Percentiles rank a stretch among this genome's conserved stretches.
These are phyloP conservation scores for Gila orcuttii DNA, from an alignment of 2,113 vertebrate genomes.

Conservation along the genomic window DNA sequence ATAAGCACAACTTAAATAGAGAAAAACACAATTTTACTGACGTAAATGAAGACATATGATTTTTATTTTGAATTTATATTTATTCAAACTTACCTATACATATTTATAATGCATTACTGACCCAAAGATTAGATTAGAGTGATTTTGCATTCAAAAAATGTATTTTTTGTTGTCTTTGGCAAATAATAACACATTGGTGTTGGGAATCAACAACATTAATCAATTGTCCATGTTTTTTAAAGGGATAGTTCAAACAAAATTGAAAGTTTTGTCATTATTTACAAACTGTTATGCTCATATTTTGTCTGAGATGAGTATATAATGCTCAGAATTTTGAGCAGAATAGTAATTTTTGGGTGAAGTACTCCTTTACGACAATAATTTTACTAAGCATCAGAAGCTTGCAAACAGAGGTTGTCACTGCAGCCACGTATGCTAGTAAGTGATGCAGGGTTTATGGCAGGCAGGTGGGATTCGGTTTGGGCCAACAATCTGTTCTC, in stretches of 20 bases:
- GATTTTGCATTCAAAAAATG: not conserved
- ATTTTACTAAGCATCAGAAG: not conserved
- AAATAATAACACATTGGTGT: not conserved
- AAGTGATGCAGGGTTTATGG: conserved; percentile 40
- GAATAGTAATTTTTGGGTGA: not conserved
- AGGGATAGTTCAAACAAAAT: not conserved
- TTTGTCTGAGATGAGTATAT: not conserved
- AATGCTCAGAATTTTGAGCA: not conserved
- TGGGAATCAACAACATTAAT: not conserved
- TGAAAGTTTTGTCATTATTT: not conserved
- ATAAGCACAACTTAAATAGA: not conserved
- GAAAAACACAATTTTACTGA: not conserved
- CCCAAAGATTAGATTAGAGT: not conserved
- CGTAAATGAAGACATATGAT: not conserved
- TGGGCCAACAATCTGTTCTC: conserved; percentile 3
- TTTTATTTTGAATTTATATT: not conserved
- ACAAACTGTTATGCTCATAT: not conserved
- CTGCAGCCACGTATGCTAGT: conserved; percentile 46
- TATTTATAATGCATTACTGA: not conserved
- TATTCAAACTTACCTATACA: no score
- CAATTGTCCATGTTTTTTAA: not conserved
- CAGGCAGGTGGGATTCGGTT: conserved; percentile 43
- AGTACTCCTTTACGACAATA: not conserved
- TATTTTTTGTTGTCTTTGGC: no score
- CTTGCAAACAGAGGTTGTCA: conserved; percentile 1